Evolutionary conservation across 2,113 vertebrate genomes (phyloP).

Genomic region (Phalacrocorax aristotelis): DNA sequence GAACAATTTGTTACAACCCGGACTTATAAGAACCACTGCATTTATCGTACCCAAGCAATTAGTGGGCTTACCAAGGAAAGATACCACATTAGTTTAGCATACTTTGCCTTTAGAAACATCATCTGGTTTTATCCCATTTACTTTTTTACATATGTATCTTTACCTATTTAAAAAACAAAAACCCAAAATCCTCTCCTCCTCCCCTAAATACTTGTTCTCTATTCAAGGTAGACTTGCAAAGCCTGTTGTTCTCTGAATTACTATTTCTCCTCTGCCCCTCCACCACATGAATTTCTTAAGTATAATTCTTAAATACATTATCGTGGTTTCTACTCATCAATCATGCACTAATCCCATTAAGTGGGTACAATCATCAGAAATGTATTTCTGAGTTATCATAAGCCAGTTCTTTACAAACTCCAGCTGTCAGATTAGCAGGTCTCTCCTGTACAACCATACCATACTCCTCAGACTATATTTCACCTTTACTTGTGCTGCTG

Average conservation of each 20-base stretch:
- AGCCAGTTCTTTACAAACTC: not conserved
- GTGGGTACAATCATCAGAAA: not conserved
- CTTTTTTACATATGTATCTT: not conserved
- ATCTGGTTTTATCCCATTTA: not conserved
- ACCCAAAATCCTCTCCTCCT: accelerated
- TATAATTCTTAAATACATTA: not conserved
- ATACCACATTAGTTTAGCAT: not conserved
- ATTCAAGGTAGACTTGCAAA: not conserved
- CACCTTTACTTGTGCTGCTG: not conserved
- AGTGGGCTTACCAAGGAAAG: not conserved
- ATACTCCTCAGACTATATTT: not conserved
- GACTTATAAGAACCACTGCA: not conserved
- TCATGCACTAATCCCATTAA: not conserved
- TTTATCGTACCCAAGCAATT: not conserved
- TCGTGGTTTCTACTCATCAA: not conserved
- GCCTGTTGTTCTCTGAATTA: not conserved
- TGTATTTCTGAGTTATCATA: not conserved
- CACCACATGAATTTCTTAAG: not conserved
- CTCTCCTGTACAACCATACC: not conserved
- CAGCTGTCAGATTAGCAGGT: not conserved
- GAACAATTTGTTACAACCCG: not conserved
- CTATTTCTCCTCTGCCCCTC: not conserved
- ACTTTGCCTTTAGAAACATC: not conserved
- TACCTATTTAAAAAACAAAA: not conserved
- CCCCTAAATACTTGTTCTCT: not conserved